A percentile compares a stretch with the other conserved stretches of the same genome.
Conservation (phyloP, 2,888 invertebrate genomes). For the Orgyia antiqua region DNA sequence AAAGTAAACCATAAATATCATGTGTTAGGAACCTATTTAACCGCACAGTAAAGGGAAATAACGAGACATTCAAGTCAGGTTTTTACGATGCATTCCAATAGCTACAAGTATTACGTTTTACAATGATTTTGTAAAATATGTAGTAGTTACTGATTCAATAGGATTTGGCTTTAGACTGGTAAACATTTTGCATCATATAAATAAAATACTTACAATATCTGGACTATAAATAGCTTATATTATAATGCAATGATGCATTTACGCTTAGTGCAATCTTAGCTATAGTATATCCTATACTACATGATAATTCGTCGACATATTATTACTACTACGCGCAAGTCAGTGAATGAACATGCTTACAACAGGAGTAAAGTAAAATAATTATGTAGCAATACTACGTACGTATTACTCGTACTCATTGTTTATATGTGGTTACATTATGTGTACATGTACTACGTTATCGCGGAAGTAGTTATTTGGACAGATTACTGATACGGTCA, state of each 20-base stretch:
- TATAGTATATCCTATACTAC: not conserved
- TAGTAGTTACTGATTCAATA: not conserved
- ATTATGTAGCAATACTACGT: too few species aligned
- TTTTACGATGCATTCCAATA: too few species aligned
- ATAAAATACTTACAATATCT: too few species aligned
- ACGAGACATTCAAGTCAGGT: too few species aligned
- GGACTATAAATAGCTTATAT: too few species aligned
- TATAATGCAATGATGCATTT: not conserved
- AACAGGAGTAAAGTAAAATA: not conserved
- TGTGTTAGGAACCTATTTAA: too few species aligned
- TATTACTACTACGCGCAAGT: not conserved
- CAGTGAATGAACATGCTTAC: not conserved
- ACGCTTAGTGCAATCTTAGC: not conserved
- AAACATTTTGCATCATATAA: not conserved
- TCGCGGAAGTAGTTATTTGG: constrained; percentile 9
- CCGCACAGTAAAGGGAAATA: too few species aligned
- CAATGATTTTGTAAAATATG: too few species aligned
- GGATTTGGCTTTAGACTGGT: not conserved
- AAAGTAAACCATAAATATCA: too few species aligned
- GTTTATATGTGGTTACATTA: too few species aligned
- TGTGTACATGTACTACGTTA: constrained; percentile 8
- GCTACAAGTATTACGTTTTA: too few species aligned
- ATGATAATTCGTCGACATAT: not conserved
- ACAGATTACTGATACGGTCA: constrained; percentile 10
- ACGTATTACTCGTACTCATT: too few species aligned